These are phyloP conservation scores for Chrysotoxum bicinctum DNA, from an alignment of 2,888 invertebrate genomes.

Conservation along the genomic window DNA sequence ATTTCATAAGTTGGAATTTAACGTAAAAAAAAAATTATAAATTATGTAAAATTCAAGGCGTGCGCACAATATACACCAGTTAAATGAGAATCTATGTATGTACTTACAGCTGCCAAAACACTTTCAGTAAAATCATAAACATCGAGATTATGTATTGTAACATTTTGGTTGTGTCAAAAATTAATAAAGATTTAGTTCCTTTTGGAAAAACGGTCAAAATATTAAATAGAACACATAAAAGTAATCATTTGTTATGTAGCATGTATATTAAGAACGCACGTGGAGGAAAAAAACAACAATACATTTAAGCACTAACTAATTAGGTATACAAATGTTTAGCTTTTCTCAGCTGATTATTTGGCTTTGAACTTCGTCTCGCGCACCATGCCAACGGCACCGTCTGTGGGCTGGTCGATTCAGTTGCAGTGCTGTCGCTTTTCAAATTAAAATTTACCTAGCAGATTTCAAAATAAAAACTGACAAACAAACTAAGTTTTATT, in stretches of 20 bases:
- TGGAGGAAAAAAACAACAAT: constrained; percentile 57
- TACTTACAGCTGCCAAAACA: constrained; percentile 67
- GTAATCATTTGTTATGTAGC: neutral
- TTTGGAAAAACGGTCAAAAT: neutral
- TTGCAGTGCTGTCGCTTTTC: neutral
- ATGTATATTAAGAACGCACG: constrained; percentile 46
- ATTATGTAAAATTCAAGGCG: constrained; percentile 1
- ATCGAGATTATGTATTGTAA: constrained; percentile 52
- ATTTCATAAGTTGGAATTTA: constrained; percentile 2
- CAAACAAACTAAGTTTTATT: too few relatives aligned
- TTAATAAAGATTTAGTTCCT: neutral
- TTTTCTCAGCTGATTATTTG: constrained; percentile 35
- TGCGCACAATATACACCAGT: constrained; percentile 12
- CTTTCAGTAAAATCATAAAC: constrained; percentile 47
- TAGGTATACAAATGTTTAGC: neutral
- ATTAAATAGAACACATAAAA: neutral
- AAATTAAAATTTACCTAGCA: neutral
- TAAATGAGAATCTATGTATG: neutral
- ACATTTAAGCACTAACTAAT: constrained; percentile 12
- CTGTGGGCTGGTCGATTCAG: neutral
- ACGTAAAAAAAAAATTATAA: neutral
- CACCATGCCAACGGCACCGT: neutral
- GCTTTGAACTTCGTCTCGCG: constrained; percentile 9
- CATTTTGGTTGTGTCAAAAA: constrained; percentile 42
- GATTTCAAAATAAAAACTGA: too few relatives aligned